Evolutionary conservation across 2,113 vertebrate genomes (phyloP).

Genomic region (Protobothrops flavoviridis): DNA sequence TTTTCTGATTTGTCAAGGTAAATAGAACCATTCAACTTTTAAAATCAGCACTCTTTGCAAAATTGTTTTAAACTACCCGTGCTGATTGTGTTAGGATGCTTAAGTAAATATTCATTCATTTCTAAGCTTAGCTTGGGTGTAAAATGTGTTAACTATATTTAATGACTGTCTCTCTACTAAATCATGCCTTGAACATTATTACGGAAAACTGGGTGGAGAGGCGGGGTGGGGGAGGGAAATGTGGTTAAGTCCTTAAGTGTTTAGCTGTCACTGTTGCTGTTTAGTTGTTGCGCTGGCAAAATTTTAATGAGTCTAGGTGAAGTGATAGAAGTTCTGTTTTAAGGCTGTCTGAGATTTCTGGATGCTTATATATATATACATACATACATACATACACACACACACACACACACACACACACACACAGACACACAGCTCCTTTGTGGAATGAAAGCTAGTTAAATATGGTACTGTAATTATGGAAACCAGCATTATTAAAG

Average conservation of each 20-base stretch:
- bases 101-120: constrained; percentile 50
- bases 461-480: constrained; percentile 44
- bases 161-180: constrained; percentile 62
- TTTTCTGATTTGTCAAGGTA: constrained; percentile 35
- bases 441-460: constrained; percentile 41
- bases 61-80: constrained; percentile 29
- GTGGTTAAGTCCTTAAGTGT: constrained; percentile 62
- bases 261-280: constrained; percentile 67
- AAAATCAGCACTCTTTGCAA: constrained; percentile 20
- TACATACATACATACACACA: no score
- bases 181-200: constrained; percentile 59
- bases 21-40: constrained; percentile 27
- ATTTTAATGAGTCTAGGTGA: constrained; percentile 57
- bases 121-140: constrained; percentile 50
- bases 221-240: constrained; percentile 26
- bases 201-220: constrained; percentile 37
- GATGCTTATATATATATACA: constrained; percentile 2
- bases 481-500: constrained; percentile 35
- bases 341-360: constrained; percentile 44
- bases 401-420: no score
- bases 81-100: constrained; percentile 33
- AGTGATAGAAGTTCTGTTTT: constrained; percentile 42
- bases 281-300: constrained; percentile 48
- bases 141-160: constrained; percentile 58
- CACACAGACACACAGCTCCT: not conserved